phyloP scores from a whole-genome alignment of 2,113 vertebrate genomes.

The Micromys minutus region DNA sequence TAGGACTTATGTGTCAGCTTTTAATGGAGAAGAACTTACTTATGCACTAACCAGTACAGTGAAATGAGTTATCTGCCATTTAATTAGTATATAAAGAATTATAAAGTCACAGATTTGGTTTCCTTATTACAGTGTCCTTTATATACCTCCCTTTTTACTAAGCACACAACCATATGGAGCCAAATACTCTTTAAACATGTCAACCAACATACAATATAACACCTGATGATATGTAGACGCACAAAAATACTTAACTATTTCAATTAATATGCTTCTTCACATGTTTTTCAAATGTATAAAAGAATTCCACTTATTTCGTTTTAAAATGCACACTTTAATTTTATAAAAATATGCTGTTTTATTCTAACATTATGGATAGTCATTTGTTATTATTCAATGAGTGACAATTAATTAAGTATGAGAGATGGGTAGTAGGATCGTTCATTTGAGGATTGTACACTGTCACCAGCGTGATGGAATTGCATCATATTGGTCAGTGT shows the following conservation, averaged over 20 bases:
- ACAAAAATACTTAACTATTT: background rate
- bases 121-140: background rate
- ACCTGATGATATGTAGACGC: background rate
- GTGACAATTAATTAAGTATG: background rate
- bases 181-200: background rate
- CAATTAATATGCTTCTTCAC: background rate
- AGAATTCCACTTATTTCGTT: background rate
- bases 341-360: background rate
- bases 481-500: rapidly evolving
- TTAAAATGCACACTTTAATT: background rate
- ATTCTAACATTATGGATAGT: background rate
- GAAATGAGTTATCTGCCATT: background rate
- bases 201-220: background rate
- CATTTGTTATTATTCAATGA: background rate
- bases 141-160: background rate
- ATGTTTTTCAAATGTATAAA: background rate
- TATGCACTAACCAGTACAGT: background rate
- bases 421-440: background rate
- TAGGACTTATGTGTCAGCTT: background rate
- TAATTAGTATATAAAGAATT: background rate
- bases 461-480: background rate
- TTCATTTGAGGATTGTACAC: rapidly evolving
- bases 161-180: rapidly evolving
- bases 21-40: too few species aligned
- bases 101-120: background rate